These are phyloP conservation scores for Scytalopus superciliaris DNA, from an alignment of 2,113 vertebrate species.

Conservation along the genomic window DNA sequence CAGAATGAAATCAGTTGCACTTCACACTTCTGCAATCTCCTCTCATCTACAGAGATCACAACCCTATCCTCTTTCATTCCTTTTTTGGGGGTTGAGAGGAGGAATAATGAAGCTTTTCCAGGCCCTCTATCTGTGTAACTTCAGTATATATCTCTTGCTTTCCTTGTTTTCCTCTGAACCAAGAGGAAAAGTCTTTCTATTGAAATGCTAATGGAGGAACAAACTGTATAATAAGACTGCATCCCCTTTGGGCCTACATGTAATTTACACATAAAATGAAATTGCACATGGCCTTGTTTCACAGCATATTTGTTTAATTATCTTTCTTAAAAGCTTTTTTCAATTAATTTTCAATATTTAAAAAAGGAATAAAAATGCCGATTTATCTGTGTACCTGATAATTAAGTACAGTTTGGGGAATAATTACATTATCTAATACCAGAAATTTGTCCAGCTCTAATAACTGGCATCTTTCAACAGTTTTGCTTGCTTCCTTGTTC, in stretches of 20 bases:
- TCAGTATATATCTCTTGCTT: neutral
- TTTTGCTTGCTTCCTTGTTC: slow-evolving; percentile 4
- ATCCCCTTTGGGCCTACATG: slow-evolving; percentile 75
- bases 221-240: slow-evolving; percentile 69
- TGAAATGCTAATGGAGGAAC: slow-evolving; percentile 75
- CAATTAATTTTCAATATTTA: slow-evolving; percentile 83
- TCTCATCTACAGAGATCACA: slow-evolving; percentile 40
- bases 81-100: neutral
- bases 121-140: neutral
- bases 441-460: slow-evolving; percentile 66
- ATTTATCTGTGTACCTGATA: slow-evolving; percentile 76
- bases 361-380: slow-evolving; percentile 72
- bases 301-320: slow-evolving; percentile 81
- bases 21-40: slow-evolving; percentile 31
- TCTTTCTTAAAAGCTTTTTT: slow-evolving; percentile 72
- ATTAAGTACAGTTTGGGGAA: slow-evolving; percentile 77
- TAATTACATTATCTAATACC: slow-evolving; percentile 72
- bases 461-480: slow-evolving; percentile 35
- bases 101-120: neutral
- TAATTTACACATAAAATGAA: slow-evolving; percentile 84
- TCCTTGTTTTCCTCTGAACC: slow-evolving; percentile 54
- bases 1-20: slow-evolving; percentile 29
- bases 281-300: slow-evolving; percentile 73
- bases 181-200: slow-evolving; percentile 57
- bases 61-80: slow-evolving; percentile 26